Conservation (phyloP, 2,888 invertebrate genomes). For the Plemyria rubiginata region DNA sequence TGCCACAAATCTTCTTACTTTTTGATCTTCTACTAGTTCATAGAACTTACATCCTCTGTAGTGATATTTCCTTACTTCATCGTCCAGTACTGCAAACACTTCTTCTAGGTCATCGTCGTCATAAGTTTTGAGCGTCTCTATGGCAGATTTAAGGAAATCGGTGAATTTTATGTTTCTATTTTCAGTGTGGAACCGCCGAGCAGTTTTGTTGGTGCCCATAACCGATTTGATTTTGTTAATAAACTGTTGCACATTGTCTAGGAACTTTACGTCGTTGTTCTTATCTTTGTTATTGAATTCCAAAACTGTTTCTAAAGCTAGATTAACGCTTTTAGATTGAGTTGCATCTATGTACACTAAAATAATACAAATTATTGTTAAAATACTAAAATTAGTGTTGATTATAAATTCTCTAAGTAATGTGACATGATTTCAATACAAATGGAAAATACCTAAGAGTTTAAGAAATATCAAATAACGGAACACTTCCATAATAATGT, state of each 20-base stretch:
- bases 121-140: slow-evolving; percentile 47
- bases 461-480: slow-evolving; percentile 11
- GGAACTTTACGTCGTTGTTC: slow-evolving; percentile 47
- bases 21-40: slow-evolving; percentile 46
- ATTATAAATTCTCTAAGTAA: neutral
- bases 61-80: slow-evolving; percentile 54
- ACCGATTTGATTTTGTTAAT: slow-evolving; percentile 51
- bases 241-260: slow-evolving; percentile 53
- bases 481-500: slow-evolving; percentile 8
- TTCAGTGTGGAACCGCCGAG: slow-evolving; percentile 13
- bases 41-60: slow-evolving; percentile 52
- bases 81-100: slow-evolving; percentile 44
- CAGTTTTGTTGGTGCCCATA: slow-evolving; percentile 19
- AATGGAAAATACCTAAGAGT: slow-evolving; percentile 8
- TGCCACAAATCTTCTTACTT: slow-evolving; percentile 45
- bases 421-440: neutral
- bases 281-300: slow-evolving; percentile 55
- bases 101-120: slow-evolving; percentile 54
- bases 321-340: slow-evolving; percentile 54
- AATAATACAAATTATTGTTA: slow-evolving; percentile 32
- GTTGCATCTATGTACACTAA: slow-evolving; percentile 34
- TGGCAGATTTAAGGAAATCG: slow-evolving; percentile 52
- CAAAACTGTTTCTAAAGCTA: slow-evolving; percentile 62
- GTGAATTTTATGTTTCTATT: slow-evolving; percentile 45
- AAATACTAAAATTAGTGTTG: too few relatives aligned